Percentiles rank a stretch among this genome's conserved stretches.
phyloP scores from a whole-genome alignment of 1,140 invertebrate species.

The Microplitis demolitor region DNA sequence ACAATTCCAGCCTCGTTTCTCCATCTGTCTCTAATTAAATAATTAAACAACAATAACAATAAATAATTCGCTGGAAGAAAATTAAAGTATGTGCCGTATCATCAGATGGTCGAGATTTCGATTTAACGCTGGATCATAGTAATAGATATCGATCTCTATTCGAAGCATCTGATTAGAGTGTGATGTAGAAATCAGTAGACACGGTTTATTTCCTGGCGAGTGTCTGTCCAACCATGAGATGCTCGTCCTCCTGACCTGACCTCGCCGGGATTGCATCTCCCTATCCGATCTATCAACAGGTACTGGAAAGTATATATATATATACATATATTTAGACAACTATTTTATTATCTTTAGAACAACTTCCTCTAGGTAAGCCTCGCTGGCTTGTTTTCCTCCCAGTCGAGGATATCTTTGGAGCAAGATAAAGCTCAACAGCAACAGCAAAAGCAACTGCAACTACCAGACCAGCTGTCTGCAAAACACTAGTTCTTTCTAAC shows the following conservation, averaged over 20 bases:
- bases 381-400: neutral
- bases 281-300: conserved; percentile 11
- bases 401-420: neutral
- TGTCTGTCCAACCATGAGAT: conserved; percentile 16
- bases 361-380: neutral
- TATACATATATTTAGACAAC: neutral
- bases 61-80: neutral
- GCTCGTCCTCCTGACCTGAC: conserved; percentile 45
- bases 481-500: conserved; percentile 10
- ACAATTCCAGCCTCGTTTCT: too few species aligned
- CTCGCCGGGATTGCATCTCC: conserved; percentile 13
- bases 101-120: too few species aligned
- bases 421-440: neutral
- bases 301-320: conserved; percentile 6
- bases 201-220: conserved; percentile 35
- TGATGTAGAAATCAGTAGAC: conserved; percentile 45
- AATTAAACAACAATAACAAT: too few species aligned
- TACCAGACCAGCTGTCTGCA: neutral
- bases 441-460: neutral
- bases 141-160: neutral
- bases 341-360: too few species aligned
- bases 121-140: neutral
- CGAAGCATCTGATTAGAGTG: neutral
- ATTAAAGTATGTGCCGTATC: neutral
- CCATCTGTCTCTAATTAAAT: too few species aligned